Evolutionary conservation across 2,113 vertebrate genomes (phyloP), one percentile per base, ranked within the genome.

Genomic region (Theropithecus gelada): DNA sequence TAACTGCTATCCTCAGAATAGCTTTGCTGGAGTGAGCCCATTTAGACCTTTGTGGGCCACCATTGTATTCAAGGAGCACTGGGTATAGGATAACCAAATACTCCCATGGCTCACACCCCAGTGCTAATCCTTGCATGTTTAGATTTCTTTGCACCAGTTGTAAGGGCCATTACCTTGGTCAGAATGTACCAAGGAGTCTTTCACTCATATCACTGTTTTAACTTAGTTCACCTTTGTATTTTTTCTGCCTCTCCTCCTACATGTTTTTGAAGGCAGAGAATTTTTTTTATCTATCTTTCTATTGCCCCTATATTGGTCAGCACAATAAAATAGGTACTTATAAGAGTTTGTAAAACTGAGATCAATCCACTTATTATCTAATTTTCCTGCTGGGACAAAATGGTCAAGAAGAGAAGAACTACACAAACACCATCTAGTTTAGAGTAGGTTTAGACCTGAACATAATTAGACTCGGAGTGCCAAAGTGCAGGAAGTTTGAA

Each of bases 121-220:
- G 1, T 4, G 16, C 13, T 35, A 78, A 48, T 8, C 3, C 8
- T 55, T 32, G 45, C 0, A 9, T 0, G 6, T 57, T 64, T 25
- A 72, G 52, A 7, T 12, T 88, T 82, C 66, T 86, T 76, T 32
- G 16, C 7, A 35, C 38, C 38, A 90, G 17, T 59, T 6, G 1
- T 40, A 83, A n/a, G 52, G 20, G 13, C 2, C 5, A 16, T 43
- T 92, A n/a, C 52, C 86, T 64, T 78, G 57, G 4, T 86, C 75
- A 32, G 35, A 78, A 52, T 61, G 12, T 55, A 81, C 7, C 18
- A 32, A 12, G 13, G 40, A 75, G 35, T 81, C 40, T 85, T 87
- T 50, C 2, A 27, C 5, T 64, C 72, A 48, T 14, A 35, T 50
- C 3, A 40, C 18, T 27, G 8, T 64, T 94, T 72, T 64, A 87